Evolutionary conservation across 2,113 vertebrate genomes (phyloP), one percentile per base, ranked within the genome.

Genomic region (Miniopterus natalensis): DNA sequence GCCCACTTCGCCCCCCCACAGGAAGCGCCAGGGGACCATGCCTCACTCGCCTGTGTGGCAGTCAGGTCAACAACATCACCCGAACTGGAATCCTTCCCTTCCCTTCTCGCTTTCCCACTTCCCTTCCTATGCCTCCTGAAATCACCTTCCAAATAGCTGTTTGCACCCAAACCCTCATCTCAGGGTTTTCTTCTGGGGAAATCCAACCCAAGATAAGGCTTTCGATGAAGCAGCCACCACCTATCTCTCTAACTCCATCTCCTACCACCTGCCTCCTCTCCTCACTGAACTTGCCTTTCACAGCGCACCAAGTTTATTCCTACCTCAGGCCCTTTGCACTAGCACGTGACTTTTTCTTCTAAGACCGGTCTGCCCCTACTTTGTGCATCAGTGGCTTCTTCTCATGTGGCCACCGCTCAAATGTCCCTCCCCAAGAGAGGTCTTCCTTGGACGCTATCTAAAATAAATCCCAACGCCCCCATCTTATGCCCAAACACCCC

Each of bases 331-430:
- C 36, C 51, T 68, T 49, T 83, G 68, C 31, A 47, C 29, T 20
- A 14, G 42, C 10, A 23, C 5, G 36, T 3, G 27, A 23, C 14
- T 61, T 6, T 63, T 36, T 84, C 27, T 18, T 42, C 74, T 31
- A 40, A 68, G 78, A 31, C 49, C 80, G 47, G 40, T 40, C 13
- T 40, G 25, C 4, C 55, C 29, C 29, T 40, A 6, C 29, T 31
- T 18, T 9, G 9, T 40, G 36, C 66, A 42, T 45, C 6, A 8
- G 31, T 45, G 49, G 49, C n/a, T 78, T 59, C 53, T 55, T 2
- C 57, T 80, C 65, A 51, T 42, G 49, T 74, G 57, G 23, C 13
- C 51, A 92, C 31, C 61, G 49, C 42, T 83, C 84, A 92, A 40
- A 55, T 55, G n/a, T n/a, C 20, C 27, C 75, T 61, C 27, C 42